Conservation (phyloP, 1,140 invertebrate species). For the Drosophila busckii region DNA sequence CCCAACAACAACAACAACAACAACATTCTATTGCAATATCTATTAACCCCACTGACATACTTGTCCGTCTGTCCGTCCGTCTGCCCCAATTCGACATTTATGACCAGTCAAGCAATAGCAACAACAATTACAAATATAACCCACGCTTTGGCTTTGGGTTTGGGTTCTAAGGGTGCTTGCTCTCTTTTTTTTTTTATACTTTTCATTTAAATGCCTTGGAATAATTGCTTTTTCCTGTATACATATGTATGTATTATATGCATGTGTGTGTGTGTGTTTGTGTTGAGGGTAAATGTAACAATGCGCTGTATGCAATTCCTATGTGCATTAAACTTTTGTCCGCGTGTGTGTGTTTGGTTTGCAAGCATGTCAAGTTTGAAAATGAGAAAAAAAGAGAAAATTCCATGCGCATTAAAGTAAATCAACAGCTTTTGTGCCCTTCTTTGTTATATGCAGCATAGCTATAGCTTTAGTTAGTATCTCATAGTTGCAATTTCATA, state of each 20-base stretch:
- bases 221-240: conserved; percentile 72
- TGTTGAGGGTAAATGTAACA: conserved; percentile 5
- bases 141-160: neutral
- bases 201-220: conserved; percentile 68
- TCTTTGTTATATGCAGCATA: too few relatives aligned
- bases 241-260: conserved; percentile 9
- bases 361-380: too few relatives aligned
- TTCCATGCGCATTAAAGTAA: too few relatives aligned
- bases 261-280: neutral
- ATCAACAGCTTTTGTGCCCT: conserved; percentile 14
- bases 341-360: too few relatives aligned
- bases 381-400: too few relatives aligned
- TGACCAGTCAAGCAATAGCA: conserved; percentile 21
- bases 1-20: neutral
- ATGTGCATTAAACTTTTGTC: too few relatives aligned
- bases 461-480: too few relatives aligned
- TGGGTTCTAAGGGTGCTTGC: conserved; percentile 11
- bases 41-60: conserved; percentile 30
- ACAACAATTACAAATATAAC: conserved; percentile 1
- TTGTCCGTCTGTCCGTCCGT: conserved; percentile 23
- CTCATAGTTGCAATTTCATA: too few relatives aligned
- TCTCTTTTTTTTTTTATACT: too few relatives aligned
- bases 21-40: conserved; percentile 24
- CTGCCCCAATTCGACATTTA: conserved; percentile 24
- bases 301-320: too few relatives aligned